phyloP scores from a whole-genome alignment of 2,888 invertebrate genomes.

The Protodeltote pygarga region DNA sequence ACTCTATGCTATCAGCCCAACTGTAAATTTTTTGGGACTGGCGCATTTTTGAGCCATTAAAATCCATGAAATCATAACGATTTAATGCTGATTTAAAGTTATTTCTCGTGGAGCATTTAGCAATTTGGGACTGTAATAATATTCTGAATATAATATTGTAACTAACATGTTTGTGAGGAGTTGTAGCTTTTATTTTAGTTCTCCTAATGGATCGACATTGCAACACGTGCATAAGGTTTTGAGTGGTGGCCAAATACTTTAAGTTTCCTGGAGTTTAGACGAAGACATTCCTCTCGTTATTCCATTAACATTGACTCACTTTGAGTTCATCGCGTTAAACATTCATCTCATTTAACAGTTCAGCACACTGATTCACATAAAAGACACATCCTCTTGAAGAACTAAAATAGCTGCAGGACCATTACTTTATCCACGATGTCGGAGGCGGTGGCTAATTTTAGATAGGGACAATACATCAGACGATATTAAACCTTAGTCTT shows the following conservation, averaged over 20 bases:
- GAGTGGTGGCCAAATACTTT: conserved; percentile 33
- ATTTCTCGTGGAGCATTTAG: too few relatives aligned
- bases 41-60: too few relatives aligned
- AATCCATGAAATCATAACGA: too few relatives aligned
- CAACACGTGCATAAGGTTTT: conserved; percentile 32
- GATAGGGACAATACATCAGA: conserved; percentile 37
- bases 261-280: conserved; percentile 15
- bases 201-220: conserved; percentile 13
- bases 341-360: conserved; percentile 19
- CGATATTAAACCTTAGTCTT: conserved; percentile 37
- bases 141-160: too few relatives aligned
- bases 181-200: conserved; percentile 28
- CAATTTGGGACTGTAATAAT: too few relatives aligned
- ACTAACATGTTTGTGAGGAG: too few relatives aligned
- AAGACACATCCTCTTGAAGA: conserved; percentile 60
- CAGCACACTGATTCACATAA: conserved; percentile 46
- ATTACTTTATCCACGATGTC: conserved; percentile 51
- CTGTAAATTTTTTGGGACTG: too few relatives aligned
- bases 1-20: too few relatives aligned
- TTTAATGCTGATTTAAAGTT: too few relatives aligned
- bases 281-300: conserved; percentile 15
- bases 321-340: conserved; percentile 7
- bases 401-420: conserved; percentile 59
- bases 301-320: conserved; percentile 23
- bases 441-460: conserved; percentile 63